phyloP scores from a whole-genome alignment of 2,888 invertebrate genomes.

The Cataglyphis albicans region DNA sequence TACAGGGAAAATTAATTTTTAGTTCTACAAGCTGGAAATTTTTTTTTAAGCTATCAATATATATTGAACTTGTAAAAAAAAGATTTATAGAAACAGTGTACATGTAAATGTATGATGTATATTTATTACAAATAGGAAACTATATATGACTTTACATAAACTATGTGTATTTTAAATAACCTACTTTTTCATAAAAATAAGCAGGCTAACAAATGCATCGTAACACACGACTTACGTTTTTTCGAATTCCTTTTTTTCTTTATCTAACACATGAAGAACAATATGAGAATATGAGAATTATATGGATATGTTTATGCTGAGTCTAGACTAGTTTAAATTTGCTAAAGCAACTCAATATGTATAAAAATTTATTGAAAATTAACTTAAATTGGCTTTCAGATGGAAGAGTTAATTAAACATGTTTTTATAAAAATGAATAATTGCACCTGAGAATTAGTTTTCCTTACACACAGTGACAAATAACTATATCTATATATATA shows the following conservation, averaged over 20 bases:
- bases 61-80: slow-evolving; percentile 56
- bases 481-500: slow-evolving; percentile 13
- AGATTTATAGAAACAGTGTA: slow-evolving; percentile 56
- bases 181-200: slow-evolving; percentile 50
- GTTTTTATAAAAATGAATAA: slow-evolving; percentile 39
- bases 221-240: slow-evolving; percentile 44
- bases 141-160: slow-evolving; percentile 45
- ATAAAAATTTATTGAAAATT: slow-evolving; percentile 30
- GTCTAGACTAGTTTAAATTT: slow-evolving; percentile 8
- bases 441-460: slow-evolving; percentile 62
- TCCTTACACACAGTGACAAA: slow-evolving; percentile 49
- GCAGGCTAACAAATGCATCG: slow-evolving; percentile 63
- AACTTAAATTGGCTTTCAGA: slow-evolving; percentile 48
- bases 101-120: slow-evolving; percentile 54
- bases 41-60: slow-evolving; percentile 45
- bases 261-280: slow-evolving; percentile 20
- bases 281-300: slow-evolving; percentile 19
- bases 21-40: slow-evolving; percentile 41
- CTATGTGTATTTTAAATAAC: slow-evolving; percentile 38
- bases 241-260: slow-evolving; percentile 30
- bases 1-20: slow-evolving; percentile 54
- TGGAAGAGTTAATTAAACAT: slow-evolving; percentile 62
- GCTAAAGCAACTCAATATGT: slow-evolving; percentile 10
- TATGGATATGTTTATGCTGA: background rate
- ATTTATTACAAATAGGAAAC: slow-evolving; percentile 57